These are phyloP conservation scores for Limenitis camilla DNA, from an alignment of 2,888 invertebrate species.

Conservation along the genomic window DNA sequence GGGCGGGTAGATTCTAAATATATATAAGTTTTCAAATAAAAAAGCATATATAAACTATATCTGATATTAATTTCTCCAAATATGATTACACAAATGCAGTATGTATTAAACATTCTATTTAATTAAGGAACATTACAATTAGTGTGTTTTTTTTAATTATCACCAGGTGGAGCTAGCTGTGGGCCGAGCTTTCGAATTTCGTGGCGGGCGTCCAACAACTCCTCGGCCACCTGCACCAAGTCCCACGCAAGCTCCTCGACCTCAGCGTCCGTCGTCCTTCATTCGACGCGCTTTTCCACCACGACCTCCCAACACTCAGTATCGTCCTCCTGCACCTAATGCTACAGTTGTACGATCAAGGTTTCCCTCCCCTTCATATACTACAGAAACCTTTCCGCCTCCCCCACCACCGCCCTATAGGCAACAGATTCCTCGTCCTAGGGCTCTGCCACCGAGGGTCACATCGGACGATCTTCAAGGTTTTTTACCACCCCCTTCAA, in stretches of 20 bases:
- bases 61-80: too few species aligned
- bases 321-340: constrained; percentile 29
- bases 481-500: constrained; percentile 65
- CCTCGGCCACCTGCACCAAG: constrained; percentile 28
- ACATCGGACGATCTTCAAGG: constrained; percentile 63
- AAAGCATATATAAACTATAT: too few species aligned
- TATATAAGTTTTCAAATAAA: too few species aligned
- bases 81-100: too few species aligned
- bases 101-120: too few species aligned
- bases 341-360: constrained; percentile 31
- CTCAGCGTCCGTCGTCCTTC: constrained; percentile 31
- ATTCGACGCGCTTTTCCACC: constrained; percentile 30
- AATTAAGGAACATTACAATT: too few species aligned
- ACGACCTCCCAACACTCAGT: constrained; percentile 28
- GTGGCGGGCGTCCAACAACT: constrained; percentile 37
- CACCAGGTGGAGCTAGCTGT: constrained; percentile 59
- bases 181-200: constrained; percentile 59
- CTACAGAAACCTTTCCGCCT: constrained; percentile 28
- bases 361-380: constrained; percentile 23
- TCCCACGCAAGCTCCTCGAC: constrained; percentile 27
- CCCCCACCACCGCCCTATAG: constrained; percentile 37
- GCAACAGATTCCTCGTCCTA: constrained; percentile 30
- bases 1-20: too few species aligned
- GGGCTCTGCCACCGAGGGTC: constrained; percentile 40
- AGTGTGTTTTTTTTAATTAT: background rate